Evolutionary conservation across 2,797 vertebrate genomes (phyloP).

Genomic region (Tarsius wallacei): DNA sequence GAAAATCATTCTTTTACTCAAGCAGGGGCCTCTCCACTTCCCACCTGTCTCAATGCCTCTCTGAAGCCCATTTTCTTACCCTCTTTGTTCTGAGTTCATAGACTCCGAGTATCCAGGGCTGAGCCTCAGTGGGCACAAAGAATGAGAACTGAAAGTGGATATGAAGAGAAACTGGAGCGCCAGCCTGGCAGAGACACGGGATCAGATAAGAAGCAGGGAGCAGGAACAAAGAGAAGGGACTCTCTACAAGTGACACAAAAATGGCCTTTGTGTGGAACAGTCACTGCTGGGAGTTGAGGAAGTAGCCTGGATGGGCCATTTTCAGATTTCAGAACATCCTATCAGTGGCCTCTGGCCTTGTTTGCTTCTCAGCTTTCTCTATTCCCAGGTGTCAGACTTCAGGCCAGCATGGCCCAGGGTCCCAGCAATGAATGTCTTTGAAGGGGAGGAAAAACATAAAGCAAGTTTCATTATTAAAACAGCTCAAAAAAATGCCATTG

Average conservation of each 20-base stretch:
- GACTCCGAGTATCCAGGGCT: background rate
- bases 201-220: slow-evolving; percentile 71
- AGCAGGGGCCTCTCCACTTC: background rate
- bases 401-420: fast-evolving
- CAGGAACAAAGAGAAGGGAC: slow-evolving; percentile 1
- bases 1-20: background rate
- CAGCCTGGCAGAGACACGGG: background rate
- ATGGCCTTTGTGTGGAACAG: slow-evolving; percentile 36
- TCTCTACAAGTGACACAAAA: background rate
- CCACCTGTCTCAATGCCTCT: background rate
- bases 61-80: background rate
- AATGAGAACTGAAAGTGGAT: slow-evolving; percentile 70
- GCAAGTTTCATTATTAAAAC: background rate
- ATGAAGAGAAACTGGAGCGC: slow-evolving; percentile 53
- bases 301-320: background rate
- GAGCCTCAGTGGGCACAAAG: slow-evolving; percentile 62
- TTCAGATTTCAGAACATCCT: background rate
- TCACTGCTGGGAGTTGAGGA: slow-evolving; percentile 18
- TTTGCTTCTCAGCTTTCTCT: slow-evolving; percentile 11
- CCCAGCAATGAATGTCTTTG: background rate
- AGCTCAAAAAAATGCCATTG: background rate
- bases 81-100: slow-evolving; percentile 37
- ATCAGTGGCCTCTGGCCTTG: background rate
- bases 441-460: background rate
- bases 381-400: background rate